phyloP scores from a whole-genome alignment of 2,888 invertebrate species.

The Papilio gigon region DNA sequence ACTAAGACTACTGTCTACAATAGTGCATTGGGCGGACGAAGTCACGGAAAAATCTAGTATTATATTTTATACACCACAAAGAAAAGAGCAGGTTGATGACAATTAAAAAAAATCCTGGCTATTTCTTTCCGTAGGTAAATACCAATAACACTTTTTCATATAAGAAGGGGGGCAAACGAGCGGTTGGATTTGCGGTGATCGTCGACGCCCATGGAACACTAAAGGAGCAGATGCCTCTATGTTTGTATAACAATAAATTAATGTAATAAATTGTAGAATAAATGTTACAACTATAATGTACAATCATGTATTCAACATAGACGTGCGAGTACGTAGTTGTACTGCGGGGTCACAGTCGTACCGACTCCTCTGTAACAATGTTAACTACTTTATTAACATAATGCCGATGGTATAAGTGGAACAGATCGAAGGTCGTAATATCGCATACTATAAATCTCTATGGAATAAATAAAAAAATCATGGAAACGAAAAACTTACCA shows the following conservation, averaged over 20 bases:
- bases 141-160: no score
- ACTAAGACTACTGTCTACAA: no score
- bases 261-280: conserved; percentile 23
- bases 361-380: conserved; percentile 75
- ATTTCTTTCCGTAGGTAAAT: no score
- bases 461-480: conserved; percentile 19
- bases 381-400: conserved; percentile 79
- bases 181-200: no score
- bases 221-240: no score
- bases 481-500: neutral
- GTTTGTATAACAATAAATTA: conserved; percentile 29
- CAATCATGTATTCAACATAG: conserved; percentile 24
- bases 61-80: no score
- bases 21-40: no score
- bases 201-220: no score
- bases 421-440: conserved; percentile 69
- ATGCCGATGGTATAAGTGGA: conserved; percentile 69
- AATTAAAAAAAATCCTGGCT: no score
- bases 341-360: conserved; percentile 63
- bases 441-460: conserved; percentile 16
- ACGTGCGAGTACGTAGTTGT: conserved; percentile 41
- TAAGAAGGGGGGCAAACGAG: no score
- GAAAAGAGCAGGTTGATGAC: no score
- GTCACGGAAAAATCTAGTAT: no score
- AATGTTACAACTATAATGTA: neutral